Base-by-base conservation (phyloP, 2,888 invertebrate species). In the Chymomyza caudatula region DNA sequence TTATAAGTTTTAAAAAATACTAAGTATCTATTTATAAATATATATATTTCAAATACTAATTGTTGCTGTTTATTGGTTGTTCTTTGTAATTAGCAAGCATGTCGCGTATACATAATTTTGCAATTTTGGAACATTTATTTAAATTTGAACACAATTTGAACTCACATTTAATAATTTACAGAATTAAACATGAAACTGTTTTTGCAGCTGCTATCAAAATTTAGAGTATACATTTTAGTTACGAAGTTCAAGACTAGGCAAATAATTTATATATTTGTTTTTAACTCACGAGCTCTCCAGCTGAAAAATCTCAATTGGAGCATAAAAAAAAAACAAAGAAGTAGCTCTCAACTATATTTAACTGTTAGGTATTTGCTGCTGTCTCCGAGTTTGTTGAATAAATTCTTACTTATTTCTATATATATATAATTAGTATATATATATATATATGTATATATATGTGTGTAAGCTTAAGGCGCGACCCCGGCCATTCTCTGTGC, bases 1-100 rank as follows among this genome's bases (percentile, higher is more conserved):
- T 63, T 60, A 49, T 67, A 63, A 37, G 58, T 69, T 69, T n/a
- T 71, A 55, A 54, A 60, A 76, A 79, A 66, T 79, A 69, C 55
- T 69, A 70, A 65, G 25, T n/a, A 37, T 47, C 47, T 47, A 60
- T 66, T 55, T 49, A 51, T 60, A 67, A 60, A 37, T 11, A n/a
- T n/a, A 66, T 58, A 4, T 13, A 13, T 51, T 51, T 51, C 13
- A 20, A 51, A 51, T 51, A 20, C 22, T 19, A 20, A 51, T 47
- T 47, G 4, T 17, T 47, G 13, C 5, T 4, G 15, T 47, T 47
- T 47, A 47, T 47, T 47, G 4, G 11, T 17, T 47, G 13, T 5
- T 8, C 4, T 47, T 11, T 37, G 11, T 37, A 37, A 37, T 37
- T 37, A 6, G 5, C 5, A 37, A 37, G 37, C 37, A 5, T 11